Base-by-base conservation (phyloP, 1,140 invertebrate species). In the Druon quercuslanigerum region DNA sequence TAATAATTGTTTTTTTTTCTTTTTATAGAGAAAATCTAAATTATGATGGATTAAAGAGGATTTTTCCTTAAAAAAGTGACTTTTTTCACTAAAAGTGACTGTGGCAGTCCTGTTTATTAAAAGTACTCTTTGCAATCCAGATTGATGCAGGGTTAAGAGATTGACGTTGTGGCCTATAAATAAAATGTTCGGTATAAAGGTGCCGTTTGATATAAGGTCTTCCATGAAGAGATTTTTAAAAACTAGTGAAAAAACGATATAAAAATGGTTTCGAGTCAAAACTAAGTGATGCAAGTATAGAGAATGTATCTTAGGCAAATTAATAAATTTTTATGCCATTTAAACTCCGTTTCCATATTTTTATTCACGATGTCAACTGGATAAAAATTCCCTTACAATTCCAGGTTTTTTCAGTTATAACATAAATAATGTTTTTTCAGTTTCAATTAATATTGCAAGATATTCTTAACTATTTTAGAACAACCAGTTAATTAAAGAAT, bases 131-230 rank as follows among this genome's bases (percentile, higher is more conserved):
- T 74, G 14, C 11, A 73, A 33, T 71, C 9, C 33, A 12, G 20
- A 77, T 75, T 52, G 74, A 72, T 72, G 71, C 11, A 66, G 60
- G 25, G 40, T 66, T 66, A 40, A 66, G 60, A 46, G 20, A 56
- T 56, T 56, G 60, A 66, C 51, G 72, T 74, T 40, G 79, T 80
- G 79, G 79, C 80, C 79, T 87, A 82, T 25, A 20, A 73, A 75
- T 73, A 11, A 75, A 78, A 78, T 60, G 60, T 80, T 84, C 73
- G 77, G 66, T 77, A 72, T 66, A 73, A 77, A 80, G 75, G 79
- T 85, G 84, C 77, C 84, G 79, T 84, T 81, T 83, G 79, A 84
- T 79, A 86, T 76, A 72, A 85, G 75, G 84, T 86, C 85, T 85
- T 86, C 84, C 85, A 85, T 84, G 79, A 78, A 80, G 50, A n/a